Conservation (phyloP, 2,113 vertebrate genomes). For the Jacana jacana region DNA sequence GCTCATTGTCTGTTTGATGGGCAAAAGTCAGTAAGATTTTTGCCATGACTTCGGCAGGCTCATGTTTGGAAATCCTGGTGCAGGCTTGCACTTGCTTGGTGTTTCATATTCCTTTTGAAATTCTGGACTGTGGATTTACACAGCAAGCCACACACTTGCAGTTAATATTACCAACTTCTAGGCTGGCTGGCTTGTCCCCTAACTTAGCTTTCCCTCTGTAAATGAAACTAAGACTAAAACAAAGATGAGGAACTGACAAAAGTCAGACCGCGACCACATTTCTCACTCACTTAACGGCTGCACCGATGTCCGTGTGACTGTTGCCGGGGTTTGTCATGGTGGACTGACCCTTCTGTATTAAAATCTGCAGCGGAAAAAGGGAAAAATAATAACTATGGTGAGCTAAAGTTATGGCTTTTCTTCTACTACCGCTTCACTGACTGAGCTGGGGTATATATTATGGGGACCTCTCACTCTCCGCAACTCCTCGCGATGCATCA, state of each 20-base stretch:
- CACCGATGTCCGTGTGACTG: neutral
- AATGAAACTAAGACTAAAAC: slow-evolving; percentile 2
- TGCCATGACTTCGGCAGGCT: fast-evolving
- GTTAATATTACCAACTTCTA: neutral
- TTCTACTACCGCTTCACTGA: neutral
- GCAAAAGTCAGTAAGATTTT: neutral
- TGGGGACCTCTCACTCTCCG: neutral
- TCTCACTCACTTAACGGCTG: neutral
- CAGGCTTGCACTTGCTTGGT: neutral
- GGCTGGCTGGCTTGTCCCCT: neutral
- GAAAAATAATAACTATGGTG: neutral
- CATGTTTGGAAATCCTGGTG: neutral
- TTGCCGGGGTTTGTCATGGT: neutral
- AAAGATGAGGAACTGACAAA: neutral
- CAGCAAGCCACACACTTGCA: neutral
- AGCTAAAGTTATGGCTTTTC: neutral
- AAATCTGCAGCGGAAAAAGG: neutral
- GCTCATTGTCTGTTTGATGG: neutral
- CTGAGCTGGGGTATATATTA: neutral
- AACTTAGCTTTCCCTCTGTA: neutral
- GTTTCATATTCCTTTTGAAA: neutral
- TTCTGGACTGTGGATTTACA: neutral
- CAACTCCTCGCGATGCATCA: fast-evolving
- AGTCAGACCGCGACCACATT: neutral
- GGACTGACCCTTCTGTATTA: neutral